These are phyloP conservation scores for Neosilurus hyrtlii DNA, from an alignment of 2,797 vertebrate genomes.

Conservation along the genomic window DNA sequence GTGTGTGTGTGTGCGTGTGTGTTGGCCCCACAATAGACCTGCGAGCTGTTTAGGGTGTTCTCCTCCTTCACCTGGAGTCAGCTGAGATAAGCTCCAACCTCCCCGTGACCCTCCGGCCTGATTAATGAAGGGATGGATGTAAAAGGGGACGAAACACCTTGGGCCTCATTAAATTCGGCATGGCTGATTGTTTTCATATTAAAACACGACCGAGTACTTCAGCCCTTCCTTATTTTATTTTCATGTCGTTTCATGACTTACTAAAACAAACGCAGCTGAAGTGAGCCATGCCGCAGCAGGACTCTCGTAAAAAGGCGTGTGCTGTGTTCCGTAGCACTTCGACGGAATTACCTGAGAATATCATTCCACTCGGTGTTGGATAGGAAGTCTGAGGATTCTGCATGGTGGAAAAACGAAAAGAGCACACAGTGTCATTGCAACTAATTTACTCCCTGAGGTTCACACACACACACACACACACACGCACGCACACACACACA, in stretches of 20 bases:
- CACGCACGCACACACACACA: conserved; percentile 26
- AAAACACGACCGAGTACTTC: background rate
- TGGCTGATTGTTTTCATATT: background rate
- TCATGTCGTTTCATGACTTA: background rate
- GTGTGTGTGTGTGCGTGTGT: no score
- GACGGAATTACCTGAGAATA: background rate
- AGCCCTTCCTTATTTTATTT: background rate
- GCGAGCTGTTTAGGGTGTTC: no score
- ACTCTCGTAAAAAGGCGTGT: background rate
- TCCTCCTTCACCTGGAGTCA: no score
- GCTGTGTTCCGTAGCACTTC: background rate
- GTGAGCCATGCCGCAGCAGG: background rate
- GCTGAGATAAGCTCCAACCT: no score
- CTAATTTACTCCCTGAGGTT: conserved; percentile 35
- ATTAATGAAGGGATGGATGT: no score
- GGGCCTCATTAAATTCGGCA: background rate
- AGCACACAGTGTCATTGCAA: background rate
- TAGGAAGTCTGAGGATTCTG: background rate
- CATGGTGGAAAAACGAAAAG: background rate
- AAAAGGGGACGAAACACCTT: no score
- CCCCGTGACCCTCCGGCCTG: no score
- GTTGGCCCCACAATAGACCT: no score
- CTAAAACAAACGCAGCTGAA: background rate
- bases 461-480: conserved; percentile 16
- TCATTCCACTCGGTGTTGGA: background rate